Conservation (phyloP, 2,888 invertebrate genomes). For the Byasa hedistus region DNA sequence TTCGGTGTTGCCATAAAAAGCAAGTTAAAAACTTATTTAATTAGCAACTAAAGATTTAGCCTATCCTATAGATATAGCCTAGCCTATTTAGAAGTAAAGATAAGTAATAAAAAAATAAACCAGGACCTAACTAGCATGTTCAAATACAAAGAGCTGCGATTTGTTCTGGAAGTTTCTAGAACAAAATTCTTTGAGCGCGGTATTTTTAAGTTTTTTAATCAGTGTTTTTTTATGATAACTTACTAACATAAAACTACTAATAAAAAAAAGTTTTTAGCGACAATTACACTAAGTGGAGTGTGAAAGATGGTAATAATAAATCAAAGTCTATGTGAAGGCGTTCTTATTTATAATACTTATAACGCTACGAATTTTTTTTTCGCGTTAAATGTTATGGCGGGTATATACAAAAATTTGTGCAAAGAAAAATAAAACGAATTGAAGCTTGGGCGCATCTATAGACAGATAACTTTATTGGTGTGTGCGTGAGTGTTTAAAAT, state of each 20-base stretch:
- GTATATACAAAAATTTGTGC: background rate
- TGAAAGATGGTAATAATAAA: background rate
- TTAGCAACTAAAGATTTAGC: background rate
- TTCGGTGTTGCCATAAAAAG: background rate
- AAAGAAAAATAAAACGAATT: background rate
- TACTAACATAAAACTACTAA: background rate
- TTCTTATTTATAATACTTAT: background rate
- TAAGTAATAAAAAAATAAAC: background rate
- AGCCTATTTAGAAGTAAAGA: background rate
- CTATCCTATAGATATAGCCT: too few relatives aligned
- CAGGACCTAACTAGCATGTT: background rate
- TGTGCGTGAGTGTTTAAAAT: slow-evolving; percentile 57
- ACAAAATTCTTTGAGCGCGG: background rate
- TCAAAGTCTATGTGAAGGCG: background rate
- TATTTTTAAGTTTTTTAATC: background rate
- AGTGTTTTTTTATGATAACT: background rate
- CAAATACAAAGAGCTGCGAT: background rate
- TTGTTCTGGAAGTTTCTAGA: slow-evolving; percentile 19
- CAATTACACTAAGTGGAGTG: background rate
- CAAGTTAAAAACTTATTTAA: background rate
- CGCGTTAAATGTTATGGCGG: slow-evolving; percentile 7
- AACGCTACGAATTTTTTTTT: background rate
- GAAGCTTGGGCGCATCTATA: slow-evolving; percentile 15
- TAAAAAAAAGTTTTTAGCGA: background rate
- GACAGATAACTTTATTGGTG: slow-evolving; percentile 50